Evolutionary conservation across 2,888 invertebrate genomes (phyloP).

Genomic region (Drosophila parthenogenetica): DNA sequence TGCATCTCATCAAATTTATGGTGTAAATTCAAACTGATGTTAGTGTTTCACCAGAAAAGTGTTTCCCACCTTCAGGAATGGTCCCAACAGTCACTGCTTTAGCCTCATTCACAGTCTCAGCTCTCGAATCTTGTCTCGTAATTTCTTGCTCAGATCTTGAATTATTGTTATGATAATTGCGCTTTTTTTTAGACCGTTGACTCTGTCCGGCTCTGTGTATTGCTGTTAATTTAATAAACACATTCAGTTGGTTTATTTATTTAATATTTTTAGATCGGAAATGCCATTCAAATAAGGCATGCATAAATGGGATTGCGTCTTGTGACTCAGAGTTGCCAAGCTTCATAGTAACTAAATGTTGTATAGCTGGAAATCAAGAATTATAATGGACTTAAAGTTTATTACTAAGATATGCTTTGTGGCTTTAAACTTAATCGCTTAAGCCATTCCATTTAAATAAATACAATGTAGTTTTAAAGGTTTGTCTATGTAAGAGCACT

Average conservation of each 20-base stretch:
- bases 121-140: slow-evolving; percentile 30
- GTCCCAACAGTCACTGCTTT: not conserved
- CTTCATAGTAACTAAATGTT: not conserved
- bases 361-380: not conserved
- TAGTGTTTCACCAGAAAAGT: slow-evolving; percentile 78
- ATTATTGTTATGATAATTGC: slow-evolving; percentile 79
- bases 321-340: slow-evolving; percentile 51
- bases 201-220: slow-evolving; percentile 37
- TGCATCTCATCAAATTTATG: slow-evolving; percentile 73
- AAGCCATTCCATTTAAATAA: slow-evolving; percentile 1
- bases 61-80: slow-evolving; percentile 33
- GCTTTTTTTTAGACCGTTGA: slow-evolving; percentile 7
- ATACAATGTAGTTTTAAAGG: slow-evolving; percentile 1
- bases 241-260: slow-evolving; percentile 68
- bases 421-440: no score
- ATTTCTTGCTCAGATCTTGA: slow-evolving; percentile 61
- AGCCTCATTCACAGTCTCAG: not conserved
- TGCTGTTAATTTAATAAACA: slow-evolving; percentile 78
- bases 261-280: slow-evolving; percentile 62
- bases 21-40: slow-evolving; percentile 79
- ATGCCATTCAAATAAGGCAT: slow-evolving; percentile 44
- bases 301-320: slow-evolving; percentile 12
- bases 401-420: no score
- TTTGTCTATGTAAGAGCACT: slow-evolving; percentile 12
- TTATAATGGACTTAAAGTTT: not conserved